Percentiles rank a stretch among this genome's conserved stretches.
Evolutionary conservation across 2,888 invertebrate species (phyloP).

Genomic region (Willowsia nigromaculata): DNA sequence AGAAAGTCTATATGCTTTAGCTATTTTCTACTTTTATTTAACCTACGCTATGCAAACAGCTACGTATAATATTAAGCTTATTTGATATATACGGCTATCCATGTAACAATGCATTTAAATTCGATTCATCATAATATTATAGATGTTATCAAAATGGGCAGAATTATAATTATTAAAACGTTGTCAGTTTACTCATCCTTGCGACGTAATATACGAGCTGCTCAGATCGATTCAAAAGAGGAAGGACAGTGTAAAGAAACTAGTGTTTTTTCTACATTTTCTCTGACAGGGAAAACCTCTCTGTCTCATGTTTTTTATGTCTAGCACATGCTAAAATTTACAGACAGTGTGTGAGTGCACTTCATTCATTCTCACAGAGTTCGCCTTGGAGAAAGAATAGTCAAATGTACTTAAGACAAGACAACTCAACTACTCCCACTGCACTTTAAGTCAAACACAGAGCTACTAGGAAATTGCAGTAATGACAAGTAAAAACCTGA

Average conservation of each 20-base stretch:
- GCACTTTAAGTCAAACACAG: conserved; percentile 6
- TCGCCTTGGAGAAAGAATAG: neutral
- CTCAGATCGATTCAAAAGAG: neutral
- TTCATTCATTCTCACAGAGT: neutral
- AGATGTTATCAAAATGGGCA: too few relatives aligned
- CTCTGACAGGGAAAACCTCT: conserved; percentile 9
- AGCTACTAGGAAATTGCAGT: neutral
- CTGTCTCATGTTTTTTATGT: neutral
- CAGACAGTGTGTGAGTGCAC: neutral
- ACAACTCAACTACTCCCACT: neutral
- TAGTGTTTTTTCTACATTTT: too few relatives aligned
- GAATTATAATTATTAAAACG: too few relatives aligned
- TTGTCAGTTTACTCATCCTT: too few relatives aligned
- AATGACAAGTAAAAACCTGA: neutral
- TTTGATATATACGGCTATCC: too few relatives aligned
- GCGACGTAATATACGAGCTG: too few relatives aligned
- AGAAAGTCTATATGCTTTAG: neutral
- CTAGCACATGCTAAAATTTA: neutral
- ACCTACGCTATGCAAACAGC: too few relatives aligned
- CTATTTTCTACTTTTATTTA: too few relatives aligned
- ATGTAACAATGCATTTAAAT: too few relatives aligned
- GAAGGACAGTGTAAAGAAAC: conserved; percentile 4
- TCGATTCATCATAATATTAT: too few relatives aligned
- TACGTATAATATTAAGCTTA: too few relatives aligned
- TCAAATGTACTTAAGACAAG: neutral